These are phyloP conservation scores for Orbicella faveolata DNA, from an alignment of 64 coral and sea anemone species.

Conservation along the genomic window DNA sequence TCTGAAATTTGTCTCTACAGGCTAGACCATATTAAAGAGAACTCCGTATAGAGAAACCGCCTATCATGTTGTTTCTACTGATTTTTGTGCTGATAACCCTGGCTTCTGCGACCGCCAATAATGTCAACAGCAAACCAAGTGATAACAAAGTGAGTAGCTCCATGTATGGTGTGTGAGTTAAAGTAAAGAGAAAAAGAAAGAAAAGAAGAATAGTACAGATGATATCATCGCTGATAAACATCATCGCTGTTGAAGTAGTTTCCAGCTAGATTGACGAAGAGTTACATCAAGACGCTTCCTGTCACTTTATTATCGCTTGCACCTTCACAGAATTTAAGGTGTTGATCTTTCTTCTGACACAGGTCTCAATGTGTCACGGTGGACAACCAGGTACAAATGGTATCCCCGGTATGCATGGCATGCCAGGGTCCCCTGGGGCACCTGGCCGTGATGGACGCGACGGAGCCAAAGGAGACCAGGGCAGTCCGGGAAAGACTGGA, in stretches of 20 bases:
- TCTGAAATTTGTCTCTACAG: not conserved
- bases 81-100: not conserved
- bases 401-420: conserved; percentile 1
- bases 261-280: too few species aligned
- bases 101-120: not conserved
- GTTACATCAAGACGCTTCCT: too few species aligned
- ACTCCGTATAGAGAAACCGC: not conserved
- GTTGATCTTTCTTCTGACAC: not conserved
- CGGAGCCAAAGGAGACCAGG: not conserved
- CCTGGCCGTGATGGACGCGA: conserved; percentile 19
- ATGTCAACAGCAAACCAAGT: not conserved
- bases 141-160: not conserved
- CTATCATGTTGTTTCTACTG: not conserved
- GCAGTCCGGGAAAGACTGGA: conserved; percentile 1
- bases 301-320: too few species aligned
- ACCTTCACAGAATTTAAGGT: too few species aligned
- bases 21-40: not conserved
- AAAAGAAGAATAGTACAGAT: too few species aligned
- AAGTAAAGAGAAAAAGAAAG: not conserved
- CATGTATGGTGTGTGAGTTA: not conserved
- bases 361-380: not conserved
- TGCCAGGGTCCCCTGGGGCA: conserved; percentile 4
- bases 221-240: too few species aligned
- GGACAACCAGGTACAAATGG: conserved; percentile 27
- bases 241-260: too few species aligned